A percentile compares a stretch with the other conserved stretches of the same genome.
Evolutionary conservation across 2,888 invertebrate genomes (phyloP).

Genomic region (Euplexia lucipara): DNA sequence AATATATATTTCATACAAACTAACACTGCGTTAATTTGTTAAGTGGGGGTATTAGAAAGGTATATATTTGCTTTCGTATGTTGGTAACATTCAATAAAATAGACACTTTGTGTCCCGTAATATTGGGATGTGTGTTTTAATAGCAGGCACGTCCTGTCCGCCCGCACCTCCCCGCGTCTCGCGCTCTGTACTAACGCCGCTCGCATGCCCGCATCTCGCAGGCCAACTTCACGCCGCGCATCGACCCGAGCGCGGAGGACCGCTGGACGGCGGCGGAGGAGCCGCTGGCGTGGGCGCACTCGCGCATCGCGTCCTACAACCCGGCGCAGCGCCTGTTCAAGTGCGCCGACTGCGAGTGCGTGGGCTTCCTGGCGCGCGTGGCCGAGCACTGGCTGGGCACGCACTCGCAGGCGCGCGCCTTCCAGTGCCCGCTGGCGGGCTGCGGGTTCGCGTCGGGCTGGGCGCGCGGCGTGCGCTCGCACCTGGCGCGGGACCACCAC

Average conservation of each 20-base stretch:
- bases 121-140: too few relatives aligned
- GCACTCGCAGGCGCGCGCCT: constrained; percentile 91
- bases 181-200: too few relatives aligned
- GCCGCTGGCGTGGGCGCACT: constrained; percentile 94
- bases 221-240: constrained; percentile 90
- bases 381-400: constrained; percentile 95
- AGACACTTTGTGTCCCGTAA: too few relatives aligned
- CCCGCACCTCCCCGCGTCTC: too few relatives aligned
- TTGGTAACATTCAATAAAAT: too few relatives aligned
- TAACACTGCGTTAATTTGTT: too few relatives aligned
- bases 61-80: too few relatives aligned
- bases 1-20: too few relatives aligned
- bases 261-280: constrained; percentile 94
- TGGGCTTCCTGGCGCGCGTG: constrained; percentile 93
- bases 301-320: constrained; percentile 95
- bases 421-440: constrained; percentile 93
- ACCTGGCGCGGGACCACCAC: constrained; percentile 94
- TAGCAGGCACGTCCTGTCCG: too few relatives aligned
- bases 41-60: too few relatives aligned
- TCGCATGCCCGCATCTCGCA: constrained; percentile 62
- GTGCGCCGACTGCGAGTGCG: constrained; percentile 94
- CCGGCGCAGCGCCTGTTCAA: constrained; percentile 94
- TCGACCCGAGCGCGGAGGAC: constrained; percentile 87
- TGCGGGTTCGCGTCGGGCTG: constrained; percentile 95
- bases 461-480: constrained; percentile 94